Conservation (phyloP, 2,888 invertebrate species). For the Ectobius pallidus region DNA sequence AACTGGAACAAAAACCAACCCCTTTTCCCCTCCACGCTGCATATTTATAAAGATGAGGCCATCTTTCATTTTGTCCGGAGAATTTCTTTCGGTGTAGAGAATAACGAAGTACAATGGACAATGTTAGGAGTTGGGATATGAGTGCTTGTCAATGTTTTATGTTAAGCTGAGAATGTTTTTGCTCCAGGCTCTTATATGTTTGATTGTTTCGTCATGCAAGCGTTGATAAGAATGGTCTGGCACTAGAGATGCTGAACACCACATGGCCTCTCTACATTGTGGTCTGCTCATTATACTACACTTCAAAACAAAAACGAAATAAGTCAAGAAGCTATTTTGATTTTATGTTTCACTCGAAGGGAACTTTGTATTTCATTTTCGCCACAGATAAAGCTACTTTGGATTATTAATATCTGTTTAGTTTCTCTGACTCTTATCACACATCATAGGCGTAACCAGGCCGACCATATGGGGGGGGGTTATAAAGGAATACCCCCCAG, state of each 20-base stretch:
- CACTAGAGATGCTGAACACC: constrained; percentile 10
- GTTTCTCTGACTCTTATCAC: no score
- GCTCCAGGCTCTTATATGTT: constrained; percentile 28
- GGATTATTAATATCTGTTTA: no score
- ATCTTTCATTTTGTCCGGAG: constrained; percentile 23
- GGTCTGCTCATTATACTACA: not conserved
- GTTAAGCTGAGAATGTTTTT: no score
- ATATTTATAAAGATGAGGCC: constrained; percentile 19
- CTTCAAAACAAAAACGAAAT: not conserved
- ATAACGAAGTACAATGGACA: constrained; percentile 13
- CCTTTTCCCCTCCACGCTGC: not conserved
- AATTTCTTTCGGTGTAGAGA: constrained; percentile 3
- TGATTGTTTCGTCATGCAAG: constrained; percentile 35
- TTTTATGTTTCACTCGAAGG: no score
- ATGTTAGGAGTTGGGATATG: constrained; percentile 12
- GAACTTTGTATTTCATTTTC: no score
- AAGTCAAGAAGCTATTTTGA: no score
- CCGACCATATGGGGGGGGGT: no score
- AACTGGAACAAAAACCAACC: not conserved
- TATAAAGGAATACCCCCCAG: no score
- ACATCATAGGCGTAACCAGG: no score
- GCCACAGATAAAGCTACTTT: no score
- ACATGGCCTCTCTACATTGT: constrained; percentile 35
- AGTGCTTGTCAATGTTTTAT: not conserved
- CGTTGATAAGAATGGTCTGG: constrained; percentile 34